These are phyloP conservation scores for Halocaridina rubra DNA, from an alignment of 2,888 invertebrate genomes.

Conservation along the genomic window DNA sequence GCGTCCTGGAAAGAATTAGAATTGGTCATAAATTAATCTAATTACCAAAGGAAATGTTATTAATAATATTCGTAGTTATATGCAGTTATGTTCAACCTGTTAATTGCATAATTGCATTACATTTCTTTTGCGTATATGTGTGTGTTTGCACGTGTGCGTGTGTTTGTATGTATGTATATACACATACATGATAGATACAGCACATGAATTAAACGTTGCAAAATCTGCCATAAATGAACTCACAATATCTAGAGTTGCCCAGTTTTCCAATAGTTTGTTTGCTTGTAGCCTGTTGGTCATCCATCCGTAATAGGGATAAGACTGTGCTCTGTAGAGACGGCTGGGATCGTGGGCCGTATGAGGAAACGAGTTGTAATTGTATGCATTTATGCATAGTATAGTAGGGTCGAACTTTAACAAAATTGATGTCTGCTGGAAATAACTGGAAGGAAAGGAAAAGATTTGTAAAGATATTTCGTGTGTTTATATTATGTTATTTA, in stretches of 20 bases:
- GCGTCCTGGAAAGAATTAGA: conserved; percentile 28
- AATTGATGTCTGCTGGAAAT: conserved; percentile 58
- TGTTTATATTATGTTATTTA: no score
- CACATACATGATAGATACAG: neutral
- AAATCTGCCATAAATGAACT: neutral
- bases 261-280: conserved; percentile 26
- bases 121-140: neutral
- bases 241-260: conserved; percentile 42
- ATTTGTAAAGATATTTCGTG: neutral
- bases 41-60: neutral
- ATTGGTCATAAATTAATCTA: no score
- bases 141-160: neutral
- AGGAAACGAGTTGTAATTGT: conserved; percentile 59
- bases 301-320: conserved; percentile 63
- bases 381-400: conserved; percentile 58
- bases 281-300: conserved; percentile 51
- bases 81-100: no score
- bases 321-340: conserved; percentile 45
- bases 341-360: conserved; percentile 57
- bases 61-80: no score
- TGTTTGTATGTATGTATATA: neutral
- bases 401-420: conserved; percentile 39
- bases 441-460: conserved; percentile 20
- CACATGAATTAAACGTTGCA: no score
- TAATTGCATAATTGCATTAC: neutral